Base-by-base conservation (phyloP, 1,140 invertebrate species). In the Calephelis nemesis region DNA sequence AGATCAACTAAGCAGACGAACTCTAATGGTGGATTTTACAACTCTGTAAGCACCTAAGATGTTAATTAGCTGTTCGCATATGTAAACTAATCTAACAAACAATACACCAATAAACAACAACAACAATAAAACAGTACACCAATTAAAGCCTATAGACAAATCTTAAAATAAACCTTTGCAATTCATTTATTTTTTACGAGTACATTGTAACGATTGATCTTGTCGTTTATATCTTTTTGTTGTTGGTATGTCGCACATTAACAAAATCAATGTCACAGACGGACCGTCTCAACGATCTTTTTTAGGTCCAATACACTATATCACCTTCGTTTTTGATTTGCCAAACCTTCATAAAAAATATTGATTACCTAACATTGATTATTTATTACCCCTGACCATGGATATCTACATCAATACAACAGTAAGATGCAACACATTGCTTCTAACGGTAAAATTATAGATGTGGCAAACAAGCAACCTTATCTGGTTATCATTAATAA, bases 201-300 rank as follows among this genome's bases (percentile, higher is more conserved):
- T 52, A 9, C 5, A 12, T 1, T 69, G 68, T 69, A 0, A 64
- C 12, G 13, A n/a, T n/a, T n/a, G n/a, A n/a, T n/a, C n/a, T n/a
- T n/a, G n/a, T n/a, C n/a, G n/a, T n/a, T n/a, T n/a, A n/a, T n/a
- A n/a, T n/a, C n/a, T n/a, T n/a, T n/a, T n/a, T n/a, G n/a, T n/a
- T n/a, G 42, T 65, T 11, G 39, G 52, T 62, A 13, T 42, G 40
- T 42, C 63, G 0, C 12, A 47, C 9, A 69, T 63, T 49, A 4
- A 39, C 10, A 11, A 7, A 7, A 7, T 69, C 0, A 40, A 45
- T 12, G 15, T 52, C n/a, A 63, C 60, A 58, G 66, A 70, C 45
- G 66, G 76, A 0, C 71, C 70, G 3, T 67, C 74, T 4, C 74
- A 78, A 50, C 74, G 76, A 5, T 78, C 74, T 7, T 72, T 76